Base-by-base conservation (phyloP, 2,888 invertebrate species). In the Nomada fabriciana region DNA sequence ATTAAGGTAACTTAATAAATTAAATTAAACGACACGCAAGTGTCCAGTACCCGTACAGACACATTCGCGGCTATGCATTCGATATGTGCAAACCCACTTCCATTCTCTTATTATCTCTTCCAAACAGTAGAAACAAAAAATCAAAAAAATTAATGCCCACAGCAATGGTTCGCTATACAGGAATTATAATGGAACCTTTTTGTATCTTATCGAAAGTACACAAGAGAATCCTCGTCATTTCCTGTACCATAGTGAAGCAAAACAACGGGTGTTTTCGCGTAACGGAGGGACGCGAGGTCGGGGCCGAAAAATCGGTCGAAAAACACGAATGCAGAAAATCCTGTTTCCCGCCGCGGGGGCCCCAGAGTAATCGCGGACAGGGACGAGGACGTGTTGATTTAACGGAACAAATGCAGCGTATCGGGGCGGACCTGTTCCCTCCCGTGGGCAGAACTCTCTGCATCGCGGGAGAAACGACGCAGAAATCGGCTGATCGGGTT, bases 401-500 rank as follows among this genome's bases (percentile, higher is more conserved):
- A 82, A 83, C 76, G 82, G 82, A 81, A 81, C 76, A 73, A 81
- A 81, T 63, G 43, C 75, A 25, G 73, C 75, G 80, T 80, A 71
- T 83, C 82, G 73, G 78, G 76, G 72, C 82, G 82, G 72, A 82
- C 72, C 82, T 69, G 82, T 76, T 82, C 80, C 63, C 59, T 57
- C 50, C 52, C 60, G 70, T 60, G 50, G 70, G 36, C 70, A 71
- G 70, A 55, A 43, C 64, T 59, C 57, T 13, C 61, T 76, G 70
- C 76, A 74, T 73, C 80, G 80, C 83, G 73, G 60, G 72, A 74
- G 76, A 70, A 83, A 82, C 83, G 82, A 79, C 76, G 82, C 70
- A 84, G 86, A 88, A 86, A 88, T 84, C 76, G 81, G 57, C 57
- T 76, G 77, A 74, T 82, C 75, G 83, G 76, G 88, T 88, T 88